Evolutionary conservation across 2,113 vertebrate genomes (phyloP).

Genomic region (Melanocharis versteri): DNA sequence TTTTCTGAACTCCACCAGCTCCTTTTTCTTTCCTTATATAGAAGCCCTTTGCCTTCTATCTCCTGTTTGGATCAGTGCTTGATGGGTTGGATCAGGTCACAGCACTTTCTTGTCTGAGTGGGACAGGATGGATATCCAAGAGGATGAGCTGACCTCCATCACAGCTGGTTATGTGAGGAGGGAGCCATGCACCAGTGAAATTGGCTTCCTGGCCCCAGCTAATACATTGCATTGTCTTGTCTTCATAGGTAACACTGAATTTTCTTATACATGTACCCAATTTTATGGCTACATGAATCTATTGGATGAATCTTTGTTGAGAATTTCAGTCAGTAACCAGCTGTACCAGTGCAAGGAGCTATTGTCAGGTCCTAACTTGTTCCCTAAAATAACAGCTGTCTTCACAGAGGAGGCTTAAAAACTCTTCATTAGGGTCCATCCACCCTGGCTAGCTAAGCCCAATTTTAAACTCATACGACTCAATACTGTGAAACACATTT

Average conservation of each 20-base stretch:
- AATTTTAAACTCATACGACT: neutral
- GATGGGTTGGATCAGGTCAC: neutral
- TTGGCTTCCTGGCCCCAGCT: neutral
- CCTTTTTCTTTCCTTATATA: neutral
- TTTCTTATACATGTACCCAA: neutral
- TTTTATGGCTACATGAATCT: neutral
- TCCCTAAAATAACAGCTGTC: neutral
- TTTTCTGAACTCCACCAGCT: neutral
- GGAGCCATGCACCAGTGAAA: neutral
- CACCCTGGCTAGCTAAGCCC: neutral
- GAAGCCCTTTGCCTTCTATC: slow-evolving; percentile 4
- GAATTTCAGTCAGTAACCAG: neutral
- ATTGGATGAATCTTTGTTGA: neutral
- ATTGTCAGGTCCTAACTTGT: neutral
- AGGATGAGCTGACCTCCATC: slow-evolving; percentile 7
- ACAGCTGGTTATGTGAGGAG: rapidly evolving
- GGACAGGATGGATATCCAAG: neutral
- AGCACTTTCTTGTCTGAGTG: neutral
- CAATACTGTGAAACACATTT: neutral
- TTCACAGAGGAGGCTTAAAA: neutral
- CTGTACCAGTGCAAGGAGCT: neutral
- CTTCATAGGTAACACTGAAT: neutral
- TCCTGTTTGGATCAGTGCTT: neutral
- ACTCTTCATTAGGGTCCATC: neutral
- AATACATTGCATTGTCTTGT: neutral